A percentile compares a stretch with the other conserved stretches of the same genome.
Evolutionary conservation across 2,113 vertebrate species (phyloP).

Genomic region (Pardalotus punctatus): DNA sequence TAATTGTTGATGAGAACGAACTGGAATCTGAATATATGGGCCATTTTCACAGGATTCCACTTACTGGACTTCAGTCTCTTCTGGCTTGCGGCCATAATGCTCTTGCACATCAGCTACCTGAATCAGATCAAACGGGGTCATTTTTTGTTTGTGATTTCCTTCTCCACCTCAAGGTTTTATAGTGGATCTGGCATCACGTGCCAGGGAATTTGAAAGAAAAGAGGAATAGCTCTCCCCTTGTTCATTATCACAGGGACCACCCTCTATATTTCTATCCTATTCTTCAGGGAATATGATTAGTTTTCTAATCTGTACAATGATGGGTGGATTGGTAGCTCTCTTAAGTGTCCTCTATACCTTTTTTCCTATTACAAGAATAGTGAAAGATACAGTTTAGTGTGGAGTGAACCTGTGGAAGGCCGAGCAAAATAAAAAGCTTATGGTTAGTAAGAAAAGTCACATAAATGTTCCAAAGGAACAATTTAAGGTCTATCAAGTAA

Average conservation of each 20-base stretch:
- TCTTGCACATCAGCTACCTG: not conserved
- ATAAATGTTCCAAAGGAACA: not conserved
- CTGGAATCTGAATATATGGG: not conserved
- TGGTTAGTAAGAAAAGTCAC: not conserved
- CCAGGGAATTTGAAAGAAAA: not conserved
- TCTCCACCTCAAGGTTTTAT: not conserved
- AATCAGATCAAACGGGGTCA: not conserved
- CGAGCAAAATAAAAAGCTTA: not conserved
- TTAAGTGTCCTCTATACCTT: not conserved
- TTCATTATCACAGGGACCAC: not conserved
- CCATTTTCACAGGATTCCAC: not conserved
- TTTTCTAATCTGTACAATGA: not conserved
- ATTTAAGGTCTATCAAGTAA: not conserved
- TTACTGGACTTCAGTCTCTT: not conserved
- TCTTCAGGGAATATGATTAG: not conserved
- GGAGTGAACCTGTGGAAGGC: not conserved
- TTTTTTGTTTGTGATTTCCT: not conserved
- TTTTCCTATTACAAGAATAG: not conserved
- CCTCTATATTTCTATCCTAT: not conserved
- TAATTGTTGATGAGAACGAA: not conserved
- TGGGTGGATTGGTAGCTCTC: not conserved
- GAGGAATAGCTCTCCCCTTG: not conserved
- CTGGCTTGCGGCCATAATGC: not conserved
- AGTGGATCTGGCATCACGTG: not conserved
- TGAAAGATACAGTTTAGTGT: not conserved